These are phyloP conservation scores for Myrmecophaga tridactyla DNA, from an alignment of 2,113 vertebrate genomes.

Conservation along the genomic window DNA sequence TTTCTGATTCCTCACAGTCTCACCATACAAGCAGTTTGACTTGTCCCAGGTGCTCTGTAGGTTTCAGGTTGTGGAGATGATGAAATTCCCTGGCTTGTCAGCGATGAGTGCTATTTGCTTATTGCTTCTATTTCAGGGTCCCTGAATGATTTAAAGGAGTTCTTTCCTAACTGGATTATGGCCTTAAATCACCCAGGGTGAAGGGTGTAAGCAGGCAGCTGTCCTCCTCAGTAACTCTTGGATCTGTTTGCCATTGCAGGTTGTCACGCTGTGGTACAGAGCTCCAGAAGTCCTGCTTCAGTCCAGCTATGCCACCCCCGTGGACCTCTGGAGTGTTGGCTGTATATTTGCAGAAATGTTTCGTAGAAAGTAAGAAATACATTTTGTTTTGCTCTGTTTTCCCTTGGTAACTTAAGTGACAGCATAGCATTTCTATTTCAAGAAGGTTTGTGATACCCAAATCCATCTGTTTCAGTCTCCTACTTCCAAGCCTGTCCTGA, in stretches of 20 bases:
- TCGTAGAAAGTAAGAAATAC: constrained; percentile 92
- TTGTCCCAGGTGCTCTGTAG: background rate
- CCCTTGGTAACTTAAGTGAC: background rate
- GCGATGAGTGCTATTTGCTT: background rate
- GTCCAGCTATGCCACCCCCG: constrained; percentile 98
- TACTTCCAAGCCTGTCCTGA: background rate
- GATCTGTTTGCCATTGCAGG: constrained; percentile 84
- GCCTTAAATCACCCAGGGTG: background rate
- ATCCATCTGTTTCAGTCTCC: background rate
- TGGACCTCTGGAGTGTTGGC: constrained; percentile 98
- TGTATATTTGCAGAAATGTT: constrained; percentile 99
- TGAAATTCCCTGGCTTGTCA: constrained; percentile 7
- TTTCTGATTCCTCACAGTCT: constrained; percentile 32
- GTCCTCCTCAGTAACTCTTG: background rate
- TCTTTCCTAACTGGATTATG: background rate
- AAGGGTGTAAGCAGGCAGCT: background rate
- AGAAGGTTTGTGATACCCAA: background rate
- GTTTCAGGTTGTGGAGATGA: background rate
- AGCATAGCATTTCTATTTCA: background rate
- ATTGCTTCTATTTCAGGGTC: background rate
- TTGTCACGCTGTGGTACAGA: constrained; percentile 98
- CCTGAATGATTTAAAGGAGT: background rate
- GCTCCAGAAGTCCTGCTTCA: constrained; percentile 98
- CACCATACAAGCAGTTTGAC: background rate
- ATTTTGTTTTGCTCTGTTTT: constrained; percentile 59